phyloP scores from a whole-genome alignment of 1,140 invertebrate genomes.

The Euura lappo region DNA sequence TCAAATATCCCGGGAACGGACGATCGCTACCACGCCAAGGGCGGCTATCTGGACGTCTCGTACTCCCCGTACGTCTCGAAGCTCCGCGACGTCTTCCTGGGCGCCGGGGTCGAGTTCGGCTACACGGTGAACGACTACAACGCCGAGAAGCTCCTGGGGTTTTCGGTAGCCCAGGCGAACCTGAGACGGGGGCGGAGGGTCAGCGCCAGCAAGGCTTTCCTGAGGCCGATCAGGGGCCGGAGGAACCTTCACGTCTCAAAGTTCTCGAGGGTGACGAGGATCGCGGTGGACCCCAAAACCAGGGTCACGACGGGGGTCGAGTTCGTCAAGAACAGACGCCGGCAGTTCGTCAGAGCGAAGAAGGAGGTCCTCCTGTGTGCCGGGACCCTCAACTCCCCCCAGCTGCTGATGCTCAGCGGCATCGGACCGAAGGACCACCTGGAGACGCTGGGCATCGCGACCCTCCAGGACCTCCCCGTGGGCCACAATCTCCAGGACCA shows the following conservation, averaged over 20 bases:
- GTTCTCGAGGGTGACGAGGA: constrained; percentile 69
- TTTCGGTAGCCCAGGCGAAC: constrained; percentile 74
- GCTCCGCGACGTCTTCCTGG: constrained; percentile 64
- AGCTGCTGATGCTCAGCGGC: constrained; percentile 68
- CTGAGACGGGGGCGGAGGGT: constrained; percentile 72
- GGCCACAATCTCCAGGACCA: constrained; percentile 85
- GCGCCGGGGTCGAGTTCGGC: constrained; percentile 64
- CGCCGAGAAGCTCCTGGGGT: constrained; percentile 67
- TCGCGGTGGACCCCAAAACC: constrained; percentile 68
- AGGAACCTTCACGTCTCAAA: constrained; percentile 75
- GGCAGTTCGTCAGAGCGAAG: constrained; percentile 52
- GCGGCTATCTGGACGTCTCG: constrained; percentile 73
- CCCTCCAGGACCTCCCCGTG: constrained; percentile 73
- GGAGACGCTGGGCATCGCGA: constrained; percentile 56
- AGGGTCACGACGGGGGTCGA: constrained; percentile 72
- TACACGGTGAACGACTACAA: constrained; percentile 65
- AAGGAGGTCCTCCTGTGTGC: constrained; percentile 67
- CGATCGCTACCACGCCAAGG: constrained; percentile 69
- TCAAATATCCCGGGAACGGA: constrained; percentile 45
- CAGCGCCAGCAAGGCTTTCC: constrained; percentile 73
- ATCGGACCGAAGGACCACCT: constrained; percentile 64
- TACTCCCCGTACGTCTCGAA: constrained; percentile 67
- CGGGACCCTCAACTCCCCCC: constrained; percentile 65
- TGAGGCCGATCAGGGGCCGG: constrained; percentile 66
- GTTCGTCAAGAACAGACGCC: constrained; percentile 64